These are phyloP conservation scores for Phodopus roborovskii DNA, from an alignment of 2,113 vertebrate species.

Conservation along the genomic window DNA sequence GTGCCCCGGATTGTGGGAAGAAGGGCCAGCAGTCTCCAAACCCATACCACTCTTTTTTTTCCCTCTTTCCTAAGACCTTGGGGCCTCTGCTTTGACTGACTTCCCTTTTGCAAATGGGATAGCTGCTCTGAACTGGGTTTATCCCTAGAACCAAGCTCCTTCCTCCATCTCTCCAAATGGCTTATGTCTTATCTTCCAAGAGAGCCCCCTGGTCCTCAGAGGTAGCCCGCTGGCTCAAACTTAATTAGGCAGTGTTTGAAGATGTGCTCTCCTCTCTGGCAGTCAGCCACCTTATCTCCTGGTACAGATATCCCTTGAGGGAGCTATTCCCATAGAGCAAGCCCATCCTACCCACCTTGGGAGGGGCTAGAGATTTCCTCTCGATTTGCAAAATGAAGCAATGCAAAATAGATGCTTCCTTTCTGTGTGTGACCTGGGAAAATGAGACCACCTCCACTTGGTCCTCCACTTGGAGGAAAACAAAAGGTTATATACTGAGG, in stretches of 20 bases:
- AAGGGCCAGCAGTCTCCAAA: neutral
- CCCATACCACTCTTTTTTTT: no score
- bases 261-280: slow-evolving; percentile 70
- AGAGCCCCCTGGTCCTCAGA: slow-evolving; percentile 59
- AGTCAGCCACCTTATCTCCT: slow-evolving; percentile 76
- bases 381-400: slow-evolving; percentile 59
- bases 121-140: neutral
- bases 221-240: slow-evolving; percentile 73
- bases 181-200: slow-evolving; percentile 68
- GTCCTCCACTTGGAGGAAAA: neutral
- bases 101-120: neutral
- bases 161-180: slow-evolving; percentile 64
- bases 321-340: slow-evolving; percentile 37
- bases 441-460: neutral
- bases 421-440: neutral
- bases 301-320: slow-evolving; percentile 65
- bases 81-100: neutral
- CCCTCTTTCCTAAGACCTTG: neutral
- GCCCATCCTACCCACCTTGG: neutral
- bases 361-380: slow-evolving; percentile 37
- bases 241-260: slow-evolving; percentile 81
- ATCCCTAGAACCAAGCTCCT: neutral
- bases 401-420: slow-evolving; percentile 12
- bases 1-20: neutral
- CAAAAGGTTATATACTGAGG: neutral